These are phyloP conservation scores for Chironomus striatipennis DNA, from an alignment of 1,140 invertebrate species.

Conservation along the genomic window DNA sequence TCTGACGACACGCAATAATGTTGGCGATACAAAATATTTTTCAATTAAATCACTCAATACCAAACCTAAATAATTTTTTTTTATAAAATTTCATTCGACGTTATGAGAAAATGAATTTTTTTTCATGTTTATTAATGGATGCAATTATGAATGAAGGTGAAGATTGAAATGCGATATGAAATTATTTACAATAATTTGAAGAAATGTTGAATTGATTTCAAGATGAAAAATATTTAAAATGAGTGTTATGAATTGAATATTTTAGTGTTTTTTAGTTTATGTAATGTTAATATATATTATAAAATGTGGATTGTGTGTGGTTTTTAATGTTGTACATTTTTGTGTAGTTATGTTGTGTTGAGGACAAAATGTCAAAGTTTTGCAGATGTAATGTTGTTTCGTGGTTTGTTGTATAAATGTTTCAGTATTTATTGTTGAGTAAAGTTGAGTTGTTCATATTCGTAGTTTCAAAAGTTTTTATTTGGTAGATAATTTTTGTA, in stretches of 20 bases:
- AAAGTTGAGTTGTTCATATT: not conserved
- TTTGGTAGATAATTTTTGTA: conserved; percentile 14
- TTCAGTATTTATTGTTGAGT: not conserved
- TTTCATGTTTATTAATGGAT: not conserved
- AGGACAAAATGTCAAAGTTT: not conserved
- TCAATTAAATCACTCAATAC: conserved; percentile 92
- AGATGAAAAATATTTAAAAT: not conserved
- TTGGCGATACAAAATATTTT: conserved; percentile 96
- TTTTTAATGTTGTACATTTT: not conserved
- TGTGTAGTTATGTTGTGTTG: not conserved
- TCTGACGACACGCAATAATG: conserved; percentile 90
- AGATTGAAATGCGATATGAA: not conserved
- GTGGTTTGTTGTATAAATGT: not conserved
- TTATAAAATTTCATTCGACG: not conserved
- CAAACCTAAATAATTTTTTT: conserved; percentile 65
- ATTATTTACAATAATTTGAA: not conserved
- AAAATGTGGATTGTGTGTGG: not conserved
- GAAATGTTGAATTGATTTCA: not conserved
- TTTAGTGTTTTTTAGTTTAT: too few relatives aligned
- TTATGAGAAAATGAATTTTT: conserved; percentile 22
- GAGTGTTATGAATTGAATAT: too few relatives aligned
- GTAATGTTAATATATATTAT: too few relatives aligned
- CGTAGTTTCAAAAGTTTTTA: not conserved
- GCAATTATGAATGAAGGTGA: not conserved
- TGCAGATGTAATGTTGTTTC: not conserved